Conservation (phyloP, 2,113 vertebrate genomes). For the Indicator indicator region DNA sequence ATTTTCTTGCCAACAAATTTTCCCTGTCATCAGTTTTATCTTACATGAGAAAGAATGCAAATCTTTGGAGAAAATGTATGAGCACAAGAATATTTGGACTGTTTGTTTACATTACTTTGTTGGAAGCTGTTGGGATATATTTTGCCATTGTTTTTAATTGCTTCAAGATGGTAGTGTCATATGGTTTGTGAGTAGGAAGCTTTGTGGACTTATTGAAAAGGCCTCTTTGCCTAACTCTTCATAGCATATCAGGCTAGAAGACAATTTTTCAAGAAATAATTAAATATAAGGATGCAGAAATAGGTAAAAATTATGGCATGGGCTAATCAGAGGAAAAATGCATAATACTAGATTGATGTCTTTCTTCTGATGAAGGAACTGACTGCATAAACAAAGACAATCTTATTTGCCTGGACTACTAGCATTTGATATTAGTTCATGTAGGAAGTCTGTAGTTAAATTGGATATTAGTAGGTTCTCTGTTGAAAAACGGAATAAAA, state of each 20-base stretch:
- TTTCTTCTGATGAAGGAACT: not conserved
- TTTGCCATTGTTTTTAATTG: conserved; percentile 52
- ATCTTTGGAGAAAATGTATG: conserved; percentile 15
- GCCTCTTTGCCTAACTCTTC: not conserved
- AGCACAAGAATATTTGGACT: conserved; percentile 14
- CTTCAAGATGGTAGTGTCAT: conserved; percentile 36
- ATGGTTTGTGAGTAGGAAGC: not conserved
- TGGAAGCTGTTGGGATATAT: conserved; percentile 19
- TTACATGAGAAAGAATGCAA: conserved; percentile 29
- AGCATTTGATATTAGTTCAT: not conserved
- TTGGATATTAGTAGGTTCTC: not conserved
- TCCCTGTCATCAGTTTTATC: conserved; percentile 30
- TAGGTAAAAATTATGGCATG: not conserved
- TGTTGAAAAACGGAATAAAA: not conserved
- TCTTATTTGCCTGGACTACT: not conserved
- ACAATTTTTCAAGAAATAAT: not conserved
- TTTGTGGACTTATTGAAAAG: conserved; percentile 12
- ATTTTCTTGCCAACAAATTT: conserved; percentile 54
- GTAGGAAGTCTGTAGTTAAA: not conserved
- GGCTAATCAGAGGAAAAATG: not conserved
- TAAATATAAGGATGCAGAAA: not conserved
- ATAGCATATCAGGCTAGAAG: not conserved
- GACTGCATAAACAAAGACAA: not conserved
- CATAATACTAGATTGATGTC: not conserved
- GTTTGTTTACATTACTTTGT: conserved; percentile 40